Base-by-base conservation (phyloP, 2,888 invertebrate species). In the Globia sparganii region DNA sequence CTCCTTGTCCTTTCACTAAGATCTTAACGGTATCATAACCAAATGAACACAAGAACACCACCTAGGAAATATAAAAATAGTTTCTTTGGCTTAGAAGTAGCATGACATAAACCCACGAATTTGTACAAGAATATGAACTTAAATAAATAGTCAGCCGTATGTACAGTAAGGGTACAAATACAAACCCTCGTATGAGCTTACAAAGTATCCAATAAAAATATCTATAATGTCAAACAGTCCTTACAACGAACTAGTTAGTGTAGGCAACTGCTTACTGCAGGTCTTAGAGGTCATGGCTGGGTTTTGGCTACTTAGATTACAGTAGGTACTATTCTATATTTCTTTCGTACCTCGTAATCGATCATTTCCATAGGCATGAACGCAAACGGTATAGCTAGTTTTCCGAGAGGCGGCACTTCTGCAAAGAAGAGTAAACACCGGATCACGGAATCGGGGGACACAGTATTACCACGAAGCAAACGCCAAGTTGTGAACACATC, bases 341-440 rank as follows among this genome's bases (percentile, higher is more conserved):
- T 53, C 18, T 34, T 49, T 18, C 18, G 71, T 87, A 95, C 96
- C 94, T 96, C 94, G 78, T 97, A 96, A 87, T 96, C 94, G 34
- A 96, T 91, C 96, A 96, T 96, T 91, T 96, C 96, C 31, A 94
- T 94, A 0, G 97, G 97, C 93, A 96, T 90, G 70, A 96, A 97
- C 18, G 96, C 93, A 78, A 97, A 95, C 0, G 96, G 96, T 89
- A 96, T 95, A 1, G 95, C 94, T 83, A 96, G 83, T 81, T 94
- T 96, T 5, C 96, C 95, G 69, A 95, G 88, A 0, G 96, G 95
- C 0, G 95, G 94, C 4, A 96, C 94, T 91, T 96, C 96, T 2
- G 96, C 96, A 80, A 96, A 96, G 81, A 94, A 96, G 58, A 96
- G 90, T 67, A 96, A 87, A 82, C 96, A 96, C 2, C 95, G 93